Percentiles rank a stretch among this genome's conserved stretches.
Evolutionary conservation across 2,888 invertebrate genomes (phyloP).

Genomic region (Andrena praecox): DNA sequence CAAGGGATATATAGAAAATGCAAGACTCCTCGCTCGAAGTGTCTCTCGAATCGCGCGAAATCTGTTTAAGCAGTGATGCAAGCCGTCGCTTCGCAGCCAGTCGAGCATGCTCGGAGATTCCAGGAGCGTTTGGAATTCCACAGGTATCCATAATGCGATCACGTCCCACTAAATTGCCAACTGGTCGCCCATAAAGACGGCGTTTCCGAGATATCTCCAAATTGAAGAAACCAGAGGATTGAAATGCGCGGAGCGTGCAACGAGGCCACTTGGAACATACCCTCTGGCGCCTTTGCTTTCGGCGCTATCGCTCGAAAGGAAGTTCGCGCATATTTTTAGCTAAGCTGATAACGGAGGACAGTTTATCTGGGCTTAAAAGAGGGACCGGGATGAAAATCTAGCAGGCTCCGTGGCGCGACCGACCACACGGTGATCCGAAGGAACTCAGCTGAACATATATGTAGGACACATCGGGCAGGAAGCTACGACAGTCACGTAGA

Average conservation of each 20-base stretch:
- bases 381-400: constrained; percentile 30
- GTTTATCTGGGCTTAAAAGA: background rate
- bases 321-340: background rate
- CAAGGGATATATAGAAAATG: background rate
- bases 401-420: constrained; percentile 24
- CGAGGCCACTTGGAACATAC: background rate
- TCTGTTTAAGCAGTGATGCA: background rate
- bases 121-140: constrained; percentile 14
- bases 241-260: background rate
- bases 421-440: constrained; percentile 40
- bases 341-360: background rate
- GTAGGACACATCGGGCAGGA: constrained; percentile 80
- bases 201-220: constrained; percentile 6
- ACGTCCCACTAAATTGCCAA: constrained; percentile 42
- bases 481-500: constrained; percentile 79
- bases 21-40: background rate
- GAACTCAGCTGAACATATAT: constrained; percentile 71
- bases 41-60: background rate
- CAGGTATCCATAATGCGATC: constrained; percentile 33
- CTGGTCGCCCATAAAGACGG: constrained; percentile 22
- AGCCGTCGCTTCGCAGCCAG: constrained; percentile 11
- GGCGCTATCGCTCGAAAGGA: background rate
- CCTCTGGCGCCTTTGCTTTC: background rate
- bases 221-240: background rate
- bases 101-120: constrained; percentile 32